Percentiles rank a stretch among this genome's conserved stretches.
Conservation (phyloP, 2,888 invertebrate species). For the Mythimna loreyi region DNA sequence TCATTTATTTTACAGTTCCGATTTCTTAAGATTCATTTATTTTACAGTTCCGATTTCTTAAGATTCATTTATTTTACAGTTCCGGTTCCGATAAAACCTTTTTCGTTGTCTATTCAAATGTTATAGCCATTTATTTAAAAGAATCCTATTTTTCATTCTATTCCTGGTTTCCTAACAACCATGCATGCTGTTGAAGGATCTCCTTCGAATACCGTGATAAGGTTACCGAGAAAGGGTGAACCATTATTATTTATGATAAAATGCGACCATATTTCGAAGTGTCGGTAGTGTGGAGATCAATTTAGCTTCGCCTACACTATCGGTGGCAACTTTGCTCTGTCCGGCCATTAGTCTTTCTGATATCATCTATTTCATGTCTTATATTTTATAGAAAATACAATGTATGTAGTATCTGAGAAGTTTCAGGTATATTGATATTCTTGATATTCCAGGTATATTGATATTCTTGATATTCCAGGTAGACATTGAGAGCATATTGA, state of each 20-base stretch:
- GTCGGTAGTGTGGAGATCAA: conserved; percentile 68
- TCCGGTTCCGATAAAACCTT: too few species aligned
- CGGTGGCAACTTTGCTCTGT: conserved; percentile 42
- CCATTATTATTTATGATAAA: conserved; percentile 71
- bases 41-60: too few species aligned
- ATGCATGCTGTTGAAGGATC: conserved; percentile 64
- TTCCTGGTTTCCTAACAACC: conserved; percentile 31
- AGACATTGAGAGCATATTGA: too few species aligned
- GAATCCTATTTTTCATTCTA: background rate
- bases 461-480: too few species aligned
- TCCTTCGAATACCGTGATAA: conserved; percentile 29
- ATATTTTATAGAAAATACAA: background rate
- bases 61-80: too few species aligned
- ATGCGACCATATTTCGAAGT: conserved; percentile 69
- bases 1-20: too few species aligned
- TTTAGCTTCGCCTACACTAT: conserved; percentile 70
- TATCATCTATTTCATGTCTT: conserved; percentile 22
- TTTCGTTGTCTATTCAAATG: too few species aligned
- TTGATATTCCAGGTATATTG: background rate
- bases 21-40: too few species aligned
- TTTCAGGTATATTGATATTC: conserved; percentile 1
- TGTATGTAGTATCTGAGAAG: background rate
- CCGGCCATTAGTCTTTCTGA: conserved; percentile 64
- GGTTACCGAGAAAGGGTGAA: conserved; percentile 55
- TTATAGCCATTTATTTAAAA: too few species aligned